Evolutionary conservation across 2,797 vertebrate genomes (phyloP).

Genomic region (Gymnothorax reevesii): DNA sequence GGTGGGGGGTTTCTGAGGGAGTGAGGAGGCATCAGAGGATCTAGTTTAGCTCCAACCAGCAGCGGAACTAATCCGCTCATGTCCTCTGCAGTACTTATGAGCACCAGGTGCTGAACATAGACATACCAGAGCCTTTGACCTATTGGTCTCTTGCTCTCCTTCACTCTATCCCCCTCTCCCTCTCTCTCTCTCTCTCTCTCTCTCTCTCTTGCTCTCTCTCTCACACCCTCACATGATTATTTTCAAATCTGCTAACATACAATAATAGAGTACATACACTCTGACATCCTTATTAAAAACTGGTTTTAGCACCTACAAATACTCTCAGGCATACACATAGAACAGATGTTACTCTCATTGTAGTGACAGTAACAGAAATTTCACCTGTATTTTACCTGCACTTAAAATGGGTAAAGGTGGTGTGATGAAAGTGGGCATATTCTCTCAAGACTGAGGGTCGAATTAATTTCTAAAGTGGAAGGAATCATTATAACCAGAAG

Average conservation of each 20-base stretch:
- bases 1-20: not conserved
- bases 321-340: not conserved
- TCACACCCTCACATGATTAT: not conserved
- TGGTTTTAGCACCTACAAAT: not conserved
- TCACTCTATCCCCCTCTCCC: not conserved
- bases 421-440: not conserved
- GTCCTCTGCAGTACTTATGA: conserved; percentile 44
- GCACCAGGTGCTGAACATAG: conserved; percentile 53
- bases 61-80: conserved; percentile 49
- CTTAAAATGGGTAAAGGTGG: not conserved
- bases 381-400: conserved; percentile 49
- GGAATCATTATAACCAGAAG: conserved; percentile 37
- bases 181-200: not conserved
- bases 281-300: no score
- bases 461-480: conserved; percentile 50
- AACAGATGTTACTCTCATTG: not conserved
- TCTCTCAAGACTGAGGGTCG: not conserved
- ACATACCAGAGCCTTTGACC: conserved; percentile 54
- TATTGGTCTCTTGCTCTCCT: not conserved
- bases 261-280: no score
- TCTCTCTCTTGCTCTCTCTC: not conserved
- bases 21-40: not conserved
- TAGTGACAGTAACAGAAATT: conserved; percentile 47
- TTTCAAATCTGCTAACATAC: not conserved
- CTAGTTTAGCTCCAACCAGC: not conserved